Percentiles rank a stretch among this genome's conserved stretches.
phyloP scores from a whole-genome alignment of 1,140 invertebrate genomes.

The Stratiolaelaps scimitus region DNA sequence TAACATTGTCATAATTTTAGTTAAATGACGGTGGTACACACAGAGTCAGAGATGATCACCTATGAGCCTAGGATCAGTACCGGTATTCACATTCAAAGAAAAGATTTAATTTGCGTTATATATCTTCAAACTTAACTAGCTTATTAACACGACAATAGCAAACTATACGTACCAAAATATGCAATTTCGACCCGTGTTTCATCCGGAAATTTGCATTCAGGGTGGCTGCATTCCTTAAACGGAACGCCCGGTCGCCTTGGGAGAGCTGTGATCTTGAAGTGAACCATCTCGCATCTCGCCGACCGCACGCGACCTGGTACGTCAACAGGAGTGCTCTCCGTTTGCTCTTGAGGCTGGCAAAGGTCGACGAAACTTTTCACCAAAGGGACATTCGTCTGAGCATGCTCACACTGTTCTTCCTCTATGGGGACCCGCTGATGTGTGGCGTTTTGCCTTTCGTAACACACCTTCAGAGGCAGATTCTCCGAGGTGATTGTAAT shows the following conservation, averaged over 20 bases:
- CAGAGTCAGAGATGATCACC: too few species aligned
- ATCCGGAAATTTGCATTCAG: conserved; percentile 4
- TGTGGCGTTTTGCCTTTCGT: conserved; percentile 14
- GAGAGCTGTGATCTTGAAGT: conserved; percentile 11
- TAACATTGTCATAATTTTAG: too few species aligned
- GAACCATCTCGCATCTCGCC: background rate
- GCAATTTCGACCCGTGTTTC: conserved; percentile 23
- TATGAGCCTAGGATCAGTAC: too few species aligned
- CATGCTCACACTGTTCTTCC: background rate
- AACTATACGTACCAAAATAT: background rate
- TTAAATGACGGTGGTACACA: too few species aligned
- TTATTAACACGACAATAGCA: too few species aligned
- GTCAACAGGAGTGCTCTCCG: background rate
- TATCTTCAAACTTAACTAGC: too few species aligned
- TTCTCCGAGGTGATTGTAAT: conserved; percentile 19
- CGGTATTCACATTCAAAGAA: too few species aligned
- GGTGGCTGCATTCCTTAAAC: conserved; percentile 13
- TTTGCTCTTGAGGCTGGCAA: background rate
- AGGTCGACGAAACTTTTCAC: background rate
- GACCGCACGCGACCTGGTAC: too few species aligned
- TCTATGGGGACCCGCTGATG: conserved; percentile 19
- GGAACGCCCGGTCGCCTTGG: conserved; percentile 3
- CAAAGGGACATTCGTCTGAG: background rate
- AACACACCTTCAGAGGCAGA: conserved; percentile 9
- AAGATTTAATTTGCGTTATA: too few species aligned